Conservation (phyloP, 2,888 invertebrate species). For the Aporophyla nigra region DNA sequence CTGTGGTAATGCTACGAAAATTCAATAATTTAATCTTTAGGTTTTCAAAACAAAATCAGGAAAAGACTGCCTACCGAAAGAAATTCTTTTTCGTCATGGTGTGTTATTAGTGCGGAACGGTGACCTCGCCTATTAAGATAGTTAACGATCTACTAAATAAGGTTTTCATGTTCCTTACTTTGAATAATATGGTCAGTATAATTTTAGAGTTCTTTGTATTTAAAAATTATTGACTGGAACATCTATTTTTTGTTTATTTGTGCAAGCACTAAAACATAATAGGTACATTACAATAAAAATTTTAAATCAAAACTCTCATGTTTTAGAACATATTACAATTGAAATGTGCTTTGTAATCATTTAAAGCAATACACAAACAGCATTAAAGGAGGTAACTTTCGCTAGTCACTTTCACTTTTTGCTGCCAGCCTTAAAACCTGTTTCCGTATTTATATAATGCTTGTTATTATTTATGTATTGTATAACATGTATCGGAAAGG, state of each 20-base stretch:
- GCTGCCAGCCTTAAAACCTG: slow-evolving; percentile 25
- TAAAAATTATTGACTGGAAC: background rate
- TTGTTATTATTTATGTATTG: slow-evolving; percentile 35
- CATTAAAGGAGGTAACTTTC: slow-evolving; percentile 18
- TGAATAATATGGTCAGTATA: background rate
- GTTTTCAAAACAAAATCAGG: slow-evolving; percentile 1
- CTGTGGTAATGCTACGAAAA: background rate
- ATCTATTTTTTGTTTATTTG: background rate
- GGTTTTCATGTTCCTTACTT: background rate
- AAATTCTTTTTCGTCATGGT: slow-evolving; percentile 4
- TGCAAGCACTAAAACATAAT: background rate
- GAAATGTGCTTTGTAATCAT: background rate
- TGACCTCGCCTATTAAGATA: slow-evolving; percentile 25
- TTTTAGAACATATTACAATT: background rate
- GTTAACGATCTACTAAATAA: slow-evolving; percentile 13
- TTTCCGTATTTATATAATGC: slow-evolving; percentile 20
- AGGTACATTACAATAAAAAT: background rate
- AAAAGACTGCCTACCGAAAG: too few relatives aligned
- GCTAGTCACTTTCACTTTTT: slow-evolving; percentile 27
- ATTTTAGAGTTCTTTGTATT: background rate
- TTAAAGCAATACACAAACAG: background rate
- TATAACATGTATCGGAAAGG: slow-evolving; percentile 3
- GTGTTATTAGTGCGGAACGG: background rate
- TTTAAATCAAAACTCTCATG: background rate
- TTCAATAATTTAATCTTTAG: background rate